Evolutionary conservation across 2,888 invertebrate genomes (phyloP), one percentile per base, ranked within the genome.

Genomic region (Camponotus fellah): DNA sequence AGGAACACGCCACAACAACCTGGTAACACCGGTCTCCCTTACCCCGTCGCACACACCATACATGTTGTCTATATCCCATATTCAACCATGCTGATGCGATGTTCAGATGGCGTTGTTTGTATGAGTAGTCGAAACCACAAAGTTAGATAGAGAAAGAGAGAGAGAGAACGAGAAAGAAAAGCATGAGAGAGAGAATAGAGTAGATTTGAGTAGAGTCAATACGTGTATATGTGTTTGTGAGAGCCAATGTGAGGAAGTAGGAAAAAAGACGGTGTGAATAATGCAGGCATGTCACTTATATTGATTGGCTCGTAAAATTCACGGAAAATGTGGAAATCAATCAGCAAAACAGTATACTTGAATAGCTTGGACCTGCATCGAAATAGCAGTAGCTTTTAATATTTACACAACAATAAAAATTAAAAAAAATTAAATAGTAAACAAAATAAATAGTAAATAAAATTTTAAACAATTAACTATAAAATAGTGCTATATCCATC

Each of bases 1-100:
- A 89, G 76, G 87, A 89, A 88, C 91, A 90, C 69, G 88, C 90
- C 90, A 77, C 91, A 91, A 90, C 91, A 91, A 88, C 86, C 85
- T 85, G 86, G 91, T 89, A 91, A 87, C 90, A 88, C 86, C 83
- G 83, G 53, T 64, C 81, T 83, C 89, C 85, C 89, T 85, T 62
- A 37, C 82, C 84, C 68, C 71, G 53, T 82, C 83, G 86, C 83
- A 58, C 86, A 85, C 76, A 72, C 82, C 81, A 80, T 85, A 82
- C 74, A 64, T 32, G 82, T 66, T 75, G 66, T 56, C 79, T 82
- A 40, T 83, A 81, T 77, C 71, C 80, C 43, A 43, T 64, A 62
- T 40, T 60, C 80, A 86, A 76, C 83, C 75, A 62, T 69, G 82
- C 77, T 71, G 65, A 81, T 62, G 58, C 72, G 81, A 83, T 86